phyloP scores from a whole-genome alignment of 2,797 vertebrate species.

The Stomatorhinus walkeri region DNA sequence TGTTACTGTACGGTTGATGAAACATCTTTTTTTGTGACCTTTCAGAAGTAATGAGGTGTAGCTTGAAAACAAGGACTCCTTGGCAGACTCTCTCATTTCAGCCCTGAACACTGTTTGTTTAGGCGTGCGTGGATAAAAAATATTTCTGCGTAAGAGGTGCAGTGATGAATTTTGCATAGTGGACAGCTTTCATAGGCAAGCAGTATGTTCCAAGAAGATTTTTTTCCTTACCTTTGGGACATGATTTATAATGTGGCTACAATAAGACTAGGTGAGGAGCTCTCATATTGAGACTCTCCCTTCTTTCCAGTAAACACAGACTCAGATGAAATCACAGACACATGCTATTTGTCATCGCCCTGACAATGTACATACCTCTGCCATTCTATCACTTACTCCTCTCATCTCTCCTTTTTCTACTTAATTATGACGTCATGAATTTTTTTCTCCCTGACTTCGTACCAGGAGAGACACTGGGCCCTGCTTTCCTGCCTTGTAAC shows the following conservation, averaged over 20 bases:
- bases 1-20: background rate
- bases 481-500: background rate
- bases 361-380: conserved; percentile 18
- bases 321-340: conserved; percentile 22
- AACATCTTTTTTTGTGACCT: background rate
- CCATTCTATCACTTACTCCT: background rate
- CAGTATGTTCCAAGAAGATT: background rate
- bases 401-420: background rate
- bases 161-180: background rate
- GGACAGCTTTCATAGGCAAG: background rate
- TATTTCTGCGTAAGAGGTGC: background rate
- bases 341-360: conserved; percentile 39
- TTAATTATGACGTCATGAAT: background rate
- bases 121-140: background rate
- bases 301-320: conserved; percentile 24
- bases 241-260: conserved; percentile 17
- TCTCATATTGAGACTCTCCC: background rate
- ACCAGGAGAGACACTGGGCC: background rate
- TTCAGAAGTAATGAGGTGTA: background rate
- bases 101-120: background rate
- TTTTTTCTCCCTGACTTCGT: background rate
- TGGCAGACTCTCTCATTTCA: background rate
- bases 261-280: conserved; percentile 19
- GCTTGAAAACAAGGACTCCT: background rate
- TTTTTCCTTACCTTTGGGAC: background rate